Percentiles rank a stretch among this genome's conserved stretches.
These are phyloP conservation scores for Tetramorium parvispinum DNA, from an alignment of 1,140 invertebrate species.

Conservation along the genomic window DNA sequence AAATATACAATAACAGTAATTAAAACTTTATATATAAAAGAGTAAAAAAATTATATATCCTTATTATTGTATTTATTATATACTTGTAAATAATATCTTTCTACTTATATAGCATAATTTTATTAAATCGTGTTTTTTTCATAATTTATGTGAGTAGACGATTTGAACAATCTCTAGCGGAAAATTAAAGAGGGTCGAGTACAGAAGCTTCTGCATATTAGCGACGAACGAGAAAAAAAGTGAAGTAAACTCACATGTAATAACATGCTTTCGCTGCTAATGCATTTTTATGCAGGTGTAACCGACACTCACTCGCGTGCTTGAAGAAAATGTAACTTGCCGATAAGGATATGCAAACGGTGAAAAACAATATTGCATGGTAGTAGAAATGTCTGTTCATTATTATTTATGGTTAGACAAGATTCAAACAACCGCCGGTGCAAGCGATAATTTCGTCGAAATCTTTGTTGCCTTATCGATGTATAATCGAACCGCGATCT, in stretches of 20 bases:
- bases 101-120: too few relatives aligned
- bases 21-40: not conserved
- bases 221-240: not conserved
- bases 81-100: too few relatives aligned
- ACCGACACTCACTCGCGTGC: constrained; percentile 12
- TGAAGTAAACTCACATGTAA: constrained; percentile 12
- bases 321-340: constrained; percentile 22
- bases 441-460: constrained; percentile 56
- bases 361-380: constrained; percentile 22
- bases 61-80: too few relatives aligned
- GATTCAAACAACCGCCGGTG: not conserved
- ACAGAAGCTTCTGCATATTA: not conserved
- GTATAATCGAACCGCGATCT: constrained; percentile 49
- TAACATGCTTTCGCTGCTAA: constrained; percentile 28
- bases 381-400: constrained; percentile 39
- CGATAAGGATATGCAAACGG: constrained; percentile 45
- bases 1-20: not conserved
- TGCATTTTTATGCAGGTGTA: constrained; percentile 26
- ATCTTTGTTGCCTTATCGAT: constrained; percentile 61
- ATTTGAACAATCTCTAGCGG: not conserved
- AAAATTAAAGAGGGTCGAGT: constrained; percentile 35
- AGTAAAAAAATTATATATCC: not conserved
- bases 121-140: not conserved
- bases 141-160: not conserved
- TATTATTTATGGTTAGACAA: constrained; percentile 53